phyloP scores from a whole-genome alignment of 2,797 vertebrate genomes.

The Thripadectes ignobilis region DNA sequence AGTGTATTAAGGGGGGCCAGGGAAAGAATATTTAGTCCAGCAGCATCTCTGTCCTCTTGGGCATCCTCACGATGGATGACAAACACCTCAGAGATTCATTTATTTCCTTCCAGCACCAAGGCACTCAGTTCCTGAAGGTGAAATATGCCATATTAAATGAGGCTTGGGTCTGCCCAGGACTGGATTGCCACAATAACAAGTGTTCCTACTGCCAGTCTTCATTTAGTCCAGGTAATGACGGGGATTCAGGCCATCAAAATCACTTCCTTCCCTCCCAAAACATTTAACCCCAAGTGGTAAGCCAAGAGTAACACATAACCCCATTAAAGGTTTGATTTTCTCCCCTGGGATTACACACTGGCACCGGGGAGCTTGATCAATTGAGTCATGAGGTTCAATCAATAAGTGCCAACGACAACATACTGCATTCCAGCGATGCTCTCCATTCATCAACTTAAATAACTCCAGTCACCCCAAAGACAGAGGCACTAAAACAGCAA shows the following conservation, averaged over 20 bases:
- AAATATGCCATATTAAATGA: background rate
- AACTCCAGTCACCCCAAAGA: background rate
- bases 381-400: conserved; percentile 41
- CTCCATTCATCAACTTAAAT: conserved; percentile 21
- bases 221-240: background rate
- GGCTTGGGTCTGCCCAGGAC: background rate
- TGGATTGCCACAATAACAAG: conserved; percentile 4
- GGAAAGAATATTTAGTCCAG: background rate
- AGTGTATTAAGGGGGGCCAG: background rate
- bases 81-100: background rate
- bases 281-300: background rate
- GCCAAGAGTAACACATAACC: background rate
- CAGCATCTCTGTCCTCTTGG: background rate
- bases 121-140: background rate
- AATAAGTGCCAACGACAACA: conserved; percentile 27
- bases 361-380: conserved; percentile 36
- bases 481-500: conserved; percentile 7
- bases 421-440: background rate
- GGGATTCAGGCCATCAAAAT: background rate
- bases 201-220: background rate
- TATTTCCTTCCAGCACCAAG: background rate
- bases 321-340: conserved; percentile 22
- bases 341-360: background rate
- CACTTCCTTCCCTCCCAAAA: conserved; percentile 20
- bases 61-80: background rate